Base-by-base conservation (phyloP, 2,888 invertebrate genomes). In the Linnaemya vulpina region DNA sequence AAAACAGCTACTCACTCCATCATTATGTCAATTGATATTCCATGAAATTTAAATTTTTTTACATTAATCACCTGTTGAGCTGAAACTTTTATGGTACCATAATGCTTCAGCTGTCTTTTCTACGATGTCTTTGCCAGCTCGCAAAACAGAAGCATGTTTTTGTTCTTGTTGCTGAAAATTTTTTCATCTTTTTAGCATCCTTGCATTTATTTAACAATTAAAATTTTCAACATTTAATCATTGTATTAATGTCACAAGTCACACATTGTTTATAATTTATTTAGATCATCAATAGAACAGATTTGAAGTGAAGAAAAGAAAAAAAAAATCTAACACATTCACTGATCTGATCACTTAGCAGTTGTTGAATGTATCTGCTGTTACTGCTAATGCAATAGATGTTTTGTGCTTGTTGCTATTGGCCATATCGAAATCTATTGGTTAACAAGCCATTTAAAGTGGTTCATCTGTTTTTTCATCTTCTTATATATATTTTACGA, bases 21-120 rank as follows among this genome's bases (percentile, higher is more conserved):
- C 85, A 85, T 85, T 85, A 82, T 85, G 85, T 85, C 85, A 85
- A 85, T 85, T 85, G 85, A 82, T 85, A 85, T 85, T 85, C 85
- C 85, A 85, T 78, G 85, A 85, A 85, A 85, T 85, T 65, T 78
- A 78, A 81, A 62, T 81, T 81, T 73, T 60, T 60, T 51, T 63
- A 63, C 71, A 82, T 51, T 82, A 79, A 81, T 81, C 81, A 81
- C 84, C 77, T 77, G 73, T 77, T 74, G 73, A 76, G 79, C 49
- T 74, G 25, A 70, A 74, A 62, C 60, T 74, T 46, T 68, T 83
- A 74, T 83, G 73, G 67, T 62, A 20, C 60, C 58, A 77, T 60
- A 53, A 43, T 38, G 60, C 22, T 43, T 46, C 0, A 49, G 43
- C 51, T 71, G 58, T 74, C 20, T 60, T 4, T 46, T 62, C 67